A percentile compares a stretch with the other conserved stretches of the same genome.
phyloP scores from a whole-genome alignment of 2,113 vertebrate species.

The Grammomys surdaster region DNA sequence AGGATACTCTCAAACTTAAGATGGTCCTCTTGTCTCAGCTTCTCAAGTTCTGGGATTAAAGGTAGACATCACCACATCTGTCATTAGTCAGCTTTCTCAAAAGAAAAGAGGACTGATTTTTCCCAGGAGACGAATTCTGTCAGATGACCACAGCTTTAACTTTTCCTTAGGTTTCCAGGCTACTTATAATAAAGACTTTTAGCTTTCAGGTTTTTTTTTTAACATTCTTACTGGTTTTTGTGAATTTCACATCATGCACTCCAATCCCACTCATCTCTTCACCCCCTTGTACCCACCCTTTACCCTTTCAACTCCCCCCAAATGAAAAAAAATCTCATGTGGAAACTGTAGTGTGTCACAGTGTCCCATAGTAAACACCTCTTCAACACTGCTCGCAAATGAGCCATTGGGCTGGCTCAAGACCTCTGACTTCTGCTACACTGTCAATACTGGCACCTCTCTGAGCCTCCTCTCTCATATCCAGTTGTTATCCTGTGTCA shows the following conservation, averaged over 20 bases:
- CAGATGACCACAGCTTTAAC: background rate
- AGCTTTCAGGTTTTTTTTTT: background rate
- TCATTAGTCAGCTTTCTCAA: background rate
- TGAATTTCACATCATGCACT: background rate
- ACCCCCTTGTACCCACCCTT: background rate
- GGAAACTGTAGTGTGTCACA: background rate
- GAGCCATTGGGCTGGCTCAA: background rate
- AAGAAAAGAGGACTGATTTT: no score
- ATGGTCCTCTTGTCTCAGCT: no score
- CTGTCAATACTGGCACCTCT: background rate
- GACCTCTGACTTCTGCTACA: background rate
- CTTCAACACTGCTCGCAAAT: background rate
- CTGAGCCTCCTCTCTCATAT: background rate
- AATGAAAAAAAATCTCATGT: background rate
- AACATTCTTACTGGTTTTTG: background rate
- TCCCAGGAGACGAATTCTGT: background rate
- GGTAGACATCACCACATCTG: background rate
- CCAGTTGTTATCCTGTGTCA: background rate
- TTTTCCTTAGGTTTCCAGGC: background rate
- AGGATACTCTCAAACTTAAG: background rate
- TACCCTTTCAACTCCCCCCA: background rate
- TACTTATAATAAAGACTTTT: background rate
- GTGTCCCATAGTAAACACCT: background rate
- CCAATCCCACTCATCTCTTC: background rate
- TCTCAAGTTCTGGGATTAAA: no score